Evolutionary conservation across 2,888 invertebrate species (phyloP).

Genomic region (Ectemnius cavifrons): DNA sequence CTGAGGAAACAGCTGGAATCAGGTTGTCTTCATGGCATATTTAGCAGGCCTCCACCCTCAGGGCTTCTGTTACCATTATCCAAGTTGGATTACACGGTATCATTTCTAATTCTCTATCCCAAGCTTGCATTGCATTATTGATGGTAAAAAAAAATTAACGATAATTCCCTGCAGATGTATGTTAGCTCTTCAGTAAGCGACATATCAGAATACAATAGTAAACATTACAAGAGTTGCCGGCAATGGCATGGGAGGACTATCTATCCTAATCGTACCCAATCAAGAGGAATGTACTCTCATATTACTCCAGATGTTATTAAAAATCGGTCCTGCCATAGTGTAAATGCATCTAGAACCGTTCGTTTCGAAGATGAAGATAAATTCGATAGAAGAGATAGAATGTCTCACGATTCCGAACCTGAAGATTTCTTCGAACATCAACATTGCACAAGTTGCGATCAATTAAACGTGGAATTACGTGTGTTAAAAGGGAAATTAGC

Average conservation of each 20-base stretch:
- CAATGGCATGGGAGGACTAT: slow-evolving; percentile 32
- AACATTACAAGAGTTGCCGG: slow-evolving; percentile 31
- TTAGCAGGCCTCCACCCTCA: slow-evolving; percentile 63
- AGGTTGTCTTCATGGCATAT: slow-evolving; percentile 63
- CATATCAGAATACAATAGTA: slow-evolving; percentile 54
- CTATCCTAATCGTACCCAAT: slow-evolving; percentile 11
- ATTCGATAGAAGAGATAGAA: slow-evolving; percentile 3
- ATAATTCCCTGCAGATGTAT: slow-evolving; percentile 49
- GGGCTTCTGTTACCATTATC: slow-evolving; percentile 58
- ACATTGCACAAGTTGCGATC: too few relatives aligned
- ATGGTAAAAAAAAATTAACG: slow-evolving; percentile 20
- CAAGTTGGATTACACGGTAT: slow-evolving; percentile 59
- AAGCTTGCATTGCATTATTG: slow-evolving; percentile 11
- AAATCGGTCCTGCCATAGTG: slow-evolving; percentile 13
- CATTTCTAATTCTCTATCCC: slow-evolving; percentile 5
- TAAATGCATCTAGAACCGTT: slow-evolving; percentile 17
- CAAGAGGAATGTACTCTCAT: slow-evolving; percentile 18
- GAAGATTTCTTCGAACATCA: too few relatives aligned
- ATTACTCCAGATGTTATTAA: slow-evolving; percentile 2
- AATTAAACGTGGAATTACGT: too few relatives aligned
- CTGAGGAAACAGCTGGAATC: slow-evolving; percentile 65
- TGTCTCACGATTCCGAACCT: too few relatives aligned
- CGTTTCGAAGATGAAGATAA: slow-evolving; percentile 20
- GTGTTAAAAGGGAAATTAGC: too few relatives aligned
- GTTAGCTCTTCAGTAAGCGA: slow-evolving; percentile 63